Base-by-base conservation (phyloP, 1,140 invertebrate species). In the Daktulosphaira vitifoliae region DNA sequence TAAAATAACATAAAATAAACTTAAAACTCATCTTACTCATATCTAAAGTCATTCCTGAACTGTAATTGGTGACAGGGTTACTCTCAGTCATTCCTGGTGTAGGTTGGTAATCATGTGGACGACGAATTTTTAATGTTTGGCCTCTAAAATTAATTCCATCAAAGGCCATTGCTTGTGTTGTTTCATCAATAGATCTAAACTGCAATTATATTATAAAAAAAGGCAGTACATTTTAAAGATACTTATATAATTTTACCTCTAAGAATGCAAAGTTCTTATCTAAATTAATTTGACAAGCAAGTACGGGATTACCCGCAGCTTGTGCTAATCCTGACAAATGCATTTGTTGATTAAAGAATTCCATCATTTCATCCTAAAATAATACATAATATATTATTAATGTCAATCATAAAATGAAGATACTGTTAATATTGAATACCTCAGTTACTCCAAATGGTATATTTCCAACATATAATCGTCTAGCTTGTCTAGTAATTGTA, bases 181-280 rank as follows among this genome's bases (percentile, higher is more conserved):
- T 99, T 80, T 99, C 97, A 80, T 99, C 97, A 73, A 99, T 98
- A 8, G 97, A 99, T 70, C 91, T 84, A 71, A 89, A 90, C 84
- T 89, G 68, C 62, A 79, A 72, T 68, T 71, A 33, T n/a, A n/a
- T n/a, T n/a, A 52, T 37, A 48, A 54, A 0, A 42, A 68, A 20
- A 50, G 25, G 29, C 23, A 46, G 23, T 9, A 22, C 20, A 33
- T 18, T 38, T 67, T 5, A 65, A 65, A 6, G 13, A 44, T 26
- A 15, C 7, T 16, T 6, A 33, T 6, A 33, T 6, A 33, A 33
- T 11, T 78, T 76, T 77, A 96, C 93, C 80, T 97, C 97, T 67
- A 99, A 82, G 79, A 99, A 99, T 72, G 97, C 97, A 84, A 99
- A 99, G 79, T 99, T 99, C 78, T 99, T 99, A 76, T 99, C 97